These are phyloP conservation scores for Cyanoderma ruficeps DNA, from an alignment of 2,113 vertebrate species.

Conservation along the genomic window DNA sequence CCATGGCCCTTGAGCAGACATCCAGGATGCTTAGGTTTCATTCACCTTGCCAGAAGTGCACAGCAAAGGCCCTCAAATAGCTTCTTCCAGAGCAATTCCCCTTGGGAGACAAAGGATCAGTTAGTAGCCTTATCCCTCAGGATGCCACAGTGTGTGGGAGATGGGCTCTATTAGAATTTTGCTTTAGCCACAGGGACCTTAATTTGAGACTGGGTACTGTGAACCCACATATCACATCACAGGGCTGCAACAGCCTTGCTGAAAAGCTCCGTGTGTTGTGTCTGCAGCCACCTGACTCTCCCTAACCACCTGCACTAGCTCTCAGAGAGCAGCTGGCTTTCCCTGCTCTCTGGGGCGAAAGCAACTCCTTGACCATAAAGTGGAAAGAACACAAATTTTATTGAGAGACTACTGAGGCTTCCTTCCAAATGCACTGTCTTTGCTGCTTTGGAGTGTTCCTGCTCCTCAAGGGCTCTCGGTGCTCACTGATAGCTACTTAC, in stretches of 20 bases:
- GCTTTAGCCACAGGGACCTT: background rate
- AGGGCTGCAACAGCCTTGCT: background rate
- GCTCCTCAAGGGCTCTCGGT: background rate
- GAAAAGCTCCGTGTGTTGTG: background rate
- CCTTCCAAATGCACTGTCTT: background rate
- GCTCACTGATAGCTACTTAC: slow-evolving; percentile 1
- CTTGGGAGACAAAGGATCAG: background rate
- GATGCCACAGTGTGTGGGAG: accelerated
- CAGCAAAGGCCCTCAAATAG: background rate
- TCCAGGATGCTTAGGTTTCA: background rate
- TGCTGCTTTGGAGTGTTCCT: background rate
- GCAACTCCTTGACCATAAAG: slow-evolving; percentile 42
- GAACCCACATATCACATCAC: background rate
- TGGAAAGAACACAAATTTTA: slow-evolving; percentile 39
- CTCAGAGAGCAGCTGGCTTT: slow-evolving; percentile 27
- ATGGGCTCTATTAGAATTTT: background rate
- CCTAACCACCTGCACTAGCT: background rate
- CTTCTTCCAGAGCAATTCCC: background rate
- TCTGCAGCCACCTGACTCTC: background rate
- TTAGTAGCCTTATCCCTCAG: background rate
- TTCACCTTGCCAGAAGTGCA: background rate
- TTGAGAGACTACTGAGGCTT: background rate
- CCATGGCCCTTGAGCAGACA: background rate
- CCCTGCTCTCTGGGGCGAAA: background rate
- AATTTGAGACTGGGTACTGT: background rate